phyloP scores from a whole-genome alignment of 2,888 invertebrate genomes.

The Dryocosmus kuriphilus region DNA sequence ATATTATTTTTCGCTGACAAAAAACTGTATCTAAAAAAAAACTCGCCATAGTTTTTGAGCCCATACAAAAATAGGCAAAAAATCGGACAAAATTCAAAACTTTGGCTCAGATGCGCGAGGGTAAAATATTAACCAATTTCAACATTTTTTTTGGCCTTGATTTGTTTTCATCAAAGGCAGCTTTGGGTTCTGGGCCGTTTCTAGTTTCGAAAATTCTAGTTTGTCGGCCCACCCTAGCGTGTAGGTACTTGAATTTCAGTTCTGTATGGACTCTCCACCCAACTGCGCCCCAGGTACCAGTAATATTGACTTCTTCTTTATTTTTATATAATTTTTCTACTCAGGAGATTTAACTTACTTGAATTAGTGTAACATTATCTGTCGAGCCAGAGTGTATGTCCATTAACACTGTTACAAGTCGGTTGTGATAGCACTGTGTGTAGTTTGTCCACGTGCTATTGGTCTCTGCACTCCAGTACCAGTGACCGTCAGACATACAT shows the following conservation, averaged over 20 bases:
- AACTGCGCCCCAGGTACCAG: neutral
- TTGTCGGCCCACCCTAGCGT: too few relatives aligned
- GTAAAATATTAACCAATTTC: too few relatives aligned
- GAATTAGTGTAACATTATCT: conserved; percentile 66
- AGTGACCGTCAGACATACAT: conserved; percentile 78
- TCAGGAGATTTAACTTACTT: conserved; percentile 54
- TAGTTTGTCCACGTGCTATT: conserved; percentile 79
- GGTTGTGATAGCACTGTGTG: conserved; percentile 76
- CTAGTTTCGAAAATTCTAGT: too few relatives aligned
- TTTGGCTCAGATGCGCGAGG: too few relatives aligned
- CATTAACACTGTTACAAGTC: conserved; percentile 75
- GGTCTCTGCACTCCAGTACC: conserved; percentile 76
- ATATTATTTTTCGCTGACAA: too few relatives aligned
- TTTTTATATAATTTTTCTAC: neutral
- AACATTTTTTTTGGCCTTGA: too few relatives aligned
- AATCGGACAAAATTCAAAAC: too few relatives aligned
- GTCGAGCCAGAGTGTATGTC: conserved; percentile 66
- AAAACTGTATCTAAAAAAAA: too few relatives aligned
- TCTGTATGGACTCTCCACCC: neutral
- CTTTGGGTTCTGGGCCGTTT: too few relatives aligned
- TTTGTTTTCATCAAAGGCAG: too few relatives aligned
- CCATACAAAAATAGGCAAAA: too few relatives aligned
- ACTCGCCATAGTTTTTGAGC: too few relatives aligned
- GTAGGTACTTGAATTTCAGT: neutral
- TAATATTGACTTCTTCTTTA: neutral